Conservation (phyloP, 2,113 vertebrate species). For the Electrona antarctica region DNA sequence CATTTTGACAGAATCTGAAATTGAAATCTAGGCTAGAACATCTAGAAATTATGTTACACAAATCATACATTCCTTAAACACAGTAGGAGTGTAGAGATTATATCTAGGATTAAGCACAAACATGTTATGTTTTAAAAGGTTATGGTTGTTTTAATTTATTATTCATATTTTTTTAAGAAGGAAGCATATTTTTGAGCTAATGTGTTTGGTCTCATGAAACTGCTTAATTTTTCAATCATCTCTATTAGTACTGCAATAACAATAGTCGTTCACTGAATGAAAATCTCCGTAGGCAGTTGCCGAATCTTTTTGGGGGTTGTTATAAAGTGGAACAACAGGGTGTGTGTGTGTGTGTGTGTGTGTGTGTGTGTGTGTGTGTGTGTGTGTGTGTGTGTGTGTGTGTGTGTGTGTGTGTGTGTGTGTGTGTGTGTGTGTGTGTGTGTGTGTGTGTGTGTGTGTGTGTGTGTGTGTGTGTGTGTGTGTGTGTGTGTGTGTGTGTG, state of each 20-base stretch:
- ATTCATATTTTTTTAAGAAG: background rate
- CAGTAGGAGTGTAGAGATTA: no score
- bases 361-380: conserved; percentile 13
- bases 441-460: no score
- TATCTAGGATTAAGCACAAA: background rate
- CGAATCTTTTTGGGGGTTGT: no score
- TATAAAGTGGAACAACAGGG: background rate
- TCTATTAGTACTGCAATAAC: no score
- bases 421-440: no score
- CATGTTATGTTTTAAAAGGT: background rate
- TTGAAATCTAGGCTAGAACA: background rate
- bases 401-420: no score
- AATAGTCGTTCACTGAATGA: background rate
- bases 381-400: no score
- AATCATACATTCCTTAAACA: background rate
- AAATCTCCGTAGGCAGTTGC: background rate
- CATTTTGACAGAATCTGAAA: background rate
- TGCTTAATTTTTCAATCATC: no score
- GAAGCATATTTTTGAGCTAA: no score
- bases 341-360: conserved; percentile 18
- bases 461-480: background rate
- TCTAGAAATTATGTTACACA: background rate
- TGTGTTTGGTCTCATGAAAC: no score
- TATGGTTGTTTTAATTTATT: no score
- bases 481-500: background rate